Percentiles rank a stretch among this genome's conserved stretches.
These are phyloP conservation scores for Ondatra zibethicus DNA, from an alignment of 2,113 vertebrate species.

Conservation along the genomic window DNA sequence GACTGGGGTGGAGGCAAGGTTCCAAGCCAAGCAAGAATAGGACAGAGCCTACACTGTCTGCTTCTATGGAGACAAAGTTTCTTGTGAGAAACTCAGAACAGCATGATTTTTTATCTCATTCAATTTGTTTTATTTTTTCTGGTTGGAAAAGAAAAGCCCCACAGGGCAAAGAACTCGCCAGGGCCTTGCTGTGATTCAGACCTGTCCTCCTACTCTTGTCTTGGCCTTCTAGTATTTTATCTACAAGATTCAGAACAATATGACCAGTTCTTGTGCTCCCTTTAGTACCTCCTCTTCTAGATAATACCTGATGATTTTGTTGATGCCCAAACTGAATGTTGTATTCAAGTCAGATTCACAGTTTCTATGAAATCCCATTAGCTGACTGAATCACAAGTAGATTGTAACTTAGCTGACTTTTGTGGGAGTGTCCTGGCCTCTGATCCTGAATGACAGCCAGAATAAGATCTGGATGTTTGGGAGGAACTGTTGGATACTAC, in stretches of 20 bases:
- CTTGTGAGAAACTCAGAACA: background rate
- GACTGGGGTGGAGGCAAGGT: background rate
- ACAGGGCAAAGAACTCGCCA: background rate
- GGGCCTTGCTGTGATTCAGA: background rate
- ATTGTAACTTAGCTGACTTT: background rate
- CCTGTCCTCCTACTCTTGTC: background rate
- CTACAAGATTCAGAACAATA: background rate
- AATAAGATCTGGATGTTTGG: background rate
- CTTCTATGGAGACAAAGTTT: background rate
- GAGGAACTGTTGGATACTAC: background rate
- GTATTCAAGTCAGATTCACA: background rate
- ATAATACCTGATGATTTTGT: background rate
- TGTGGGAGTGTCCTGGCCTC: background rate
- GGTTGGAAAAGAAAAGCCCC: background rate
- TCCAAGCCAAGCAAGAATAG: background rate
- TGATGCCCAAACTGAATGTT: background rate
- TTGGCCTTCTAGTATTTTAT: background rate
- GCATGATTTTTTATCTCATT: background rate
- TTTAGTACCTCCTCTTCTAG: background rate
- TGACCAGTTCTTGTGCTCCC: background rate
- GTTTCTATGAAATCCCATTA: background rate
- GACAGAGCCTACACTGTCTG: background rate
- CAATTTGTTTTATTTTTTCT: background rate
- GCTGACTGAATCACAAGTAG: background rate
- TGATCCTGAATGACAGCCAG: background rate